These are phyloP conservation scores for Entomobrya proxima DNA, from an alignment of 2,888 invertebrate genomes.

Conservation along the genomic window DNA sequence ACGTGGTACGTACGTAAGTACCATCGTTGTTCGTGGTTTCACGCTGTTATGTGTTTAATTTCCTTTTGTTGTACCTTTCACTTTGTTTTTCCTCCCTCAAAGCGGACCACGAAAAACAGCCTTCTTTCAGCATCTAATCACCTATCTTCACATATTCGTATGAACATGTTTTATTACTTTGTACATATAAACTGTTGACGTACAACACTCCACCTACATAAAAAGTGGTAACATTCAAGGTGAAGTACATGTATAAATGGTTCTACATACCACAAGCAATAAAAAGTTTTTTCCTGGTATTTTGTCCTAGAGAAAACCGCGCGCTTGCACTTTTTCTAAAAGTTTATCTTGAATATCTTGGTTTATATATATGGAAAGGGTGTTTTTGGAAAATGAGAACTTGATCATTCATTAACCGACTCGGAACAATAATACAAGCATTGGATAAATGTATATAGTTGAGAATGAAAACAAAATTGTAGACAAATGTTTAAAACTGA, in stretches of 20 bases:
- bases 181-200: neutral
- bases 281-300: no score
- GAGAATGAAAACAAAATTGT: neutral
- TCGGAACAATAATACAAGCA: neutral
- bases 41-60: slow-evolving; percentile 8
- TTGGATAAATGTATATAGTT: neutral
- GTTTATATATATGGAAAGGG: no score
- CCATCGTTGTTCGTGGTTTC: slow-evolving; percentile 5
- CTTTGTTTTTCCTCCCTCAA: neutral
- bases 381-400: no score
- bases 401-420: no score
- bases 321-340: no score
- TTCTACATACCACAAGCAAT: no score
- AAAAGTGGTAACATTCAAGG: no score
- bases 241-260: no score
- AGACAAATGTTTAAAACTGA: neutral
- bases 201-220: no score
- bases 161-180: neutral
- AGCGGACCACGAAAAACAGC: neutral
- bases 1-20: no score
- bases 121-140: neutral
- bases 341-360: no score
- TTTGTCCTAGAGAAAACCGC: no score
- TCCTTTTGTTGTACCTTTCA: slow-evolving; percentile 15
- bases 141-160: neutral